Evolutionary conservation across 2,797 vertebrate species (phyloP).

Genomic region (Cheirogaleus major): DNA sequence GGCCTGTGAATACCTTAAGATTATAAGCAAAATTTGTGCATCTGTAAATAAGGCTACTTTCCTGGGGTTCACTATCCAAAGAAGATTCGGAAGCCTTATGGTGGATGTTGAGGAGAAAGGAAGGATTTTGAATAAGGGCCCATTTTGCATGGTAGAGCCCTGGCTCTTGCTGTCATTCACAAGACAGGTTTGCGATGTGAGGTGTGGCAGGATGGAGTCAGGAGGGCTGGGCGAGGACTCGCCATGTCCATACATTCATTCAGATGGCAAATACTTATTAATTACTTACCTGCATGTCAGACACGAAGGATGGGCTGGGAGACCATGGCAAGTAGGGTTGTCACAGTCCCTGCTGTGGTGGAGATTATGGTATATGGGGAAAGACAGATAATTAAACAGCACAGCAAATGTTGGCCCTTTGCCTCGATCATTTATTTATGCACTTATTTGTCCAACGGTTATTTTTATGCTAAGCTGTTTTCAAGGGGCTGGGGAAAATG

Average conservation of each 20-base stretch:
- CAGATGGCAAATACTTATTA: background rate
- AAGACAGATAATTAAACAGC: background rate
- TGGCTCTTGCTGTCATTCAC: background rate
- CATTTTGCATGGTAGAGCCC: background rate
- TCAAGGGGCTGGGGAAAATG: background rate
- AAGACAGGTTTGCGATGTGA: background rate
- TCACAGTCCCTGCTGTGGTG: fast-evolving
- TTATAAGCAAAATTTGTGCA: background rate
- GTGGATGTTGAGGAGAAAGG: background rate
- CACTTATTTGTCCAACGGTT: background rate
- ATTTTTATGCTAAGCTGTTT: background rate
- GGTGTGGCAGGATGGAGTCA: background rate
- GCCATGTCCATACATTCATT: background rate
- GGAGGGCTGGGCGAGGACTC: background rate
- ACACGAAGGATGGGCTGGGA: background rate
- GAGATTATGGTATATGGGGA: background rate
- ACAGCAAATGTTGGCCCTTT: no score
- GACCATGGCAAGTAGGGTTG: background rate
- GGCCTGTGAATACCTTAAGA: background rate
- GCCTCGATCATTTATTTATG: background rate
- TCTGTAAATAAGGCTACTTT: background rate
- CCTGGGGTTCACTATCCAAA: background rate
- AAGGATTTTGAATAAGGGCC: background rate
- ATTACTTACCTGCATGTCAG: background rate
- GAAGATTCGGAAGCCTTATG: background rate